Evolutionary conservation across 2,113 vertebrate species (phyloP), one percentile per base, ranked within the genome.

Genomic region (Mormyrus lacerda): DNA sequence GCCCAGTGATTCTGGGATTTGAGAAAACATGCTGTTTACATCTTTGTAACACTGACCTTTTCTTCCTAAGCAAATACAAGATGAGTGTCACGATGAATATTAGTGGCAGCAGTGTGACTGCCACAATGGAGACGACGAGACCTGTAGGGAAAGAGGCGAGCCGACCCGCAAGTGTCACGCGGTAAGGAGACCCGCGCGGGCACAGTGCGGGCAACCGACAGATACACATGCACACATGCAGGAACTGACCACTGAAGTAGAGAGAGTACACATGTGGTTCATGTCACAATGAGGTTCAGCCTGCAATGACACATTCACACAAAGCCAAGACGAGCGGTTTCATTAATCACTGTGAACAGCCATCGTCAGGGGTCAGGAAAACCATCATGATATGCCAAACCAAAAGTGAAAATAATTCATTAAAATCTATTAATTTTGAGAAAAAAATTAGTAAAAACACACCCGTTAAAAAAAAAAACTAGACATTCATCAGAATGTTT

Each of bases 21-120:
- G 73, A 79, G 73, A 79, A 83, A 47, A 42, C 8, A 45, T 85
- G 82, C 44, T 48, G 45, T 27, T 45, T 24, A 11, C 45, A 24
- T 47, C 45, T 48, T 85, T 50, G 31, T n/a, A 48, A 31, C 19
- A 31, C 95, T 95, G 92, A 99, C 98, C 97, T 95, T 92, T 93
- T 97, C 91, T 92, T 96, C 90, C 92, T 95, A 24, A 97, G 93
- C 44, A 98, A 91, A 91, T 95, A 98, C 69, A 94, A 91, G 0
- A 93, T 89, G 87, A 94, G 90, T 8, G 91, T 93, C n/a, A 96
- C 91, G 90, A 96, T 89, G 47, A 96, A 39, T 85, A 96, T 87
- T 85, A 95, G 89, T 90, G 95, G 96, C 15, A 98, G 90, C 86
- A 93, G 0, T 9, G 95, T 95, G 50, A 91, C 94, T 91, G 96